Percentiles rank a stretch among this genome's conserved stretches.
Conservation (phyloP, 2,888 invertebrate species). For the Actias luna region DNA sequence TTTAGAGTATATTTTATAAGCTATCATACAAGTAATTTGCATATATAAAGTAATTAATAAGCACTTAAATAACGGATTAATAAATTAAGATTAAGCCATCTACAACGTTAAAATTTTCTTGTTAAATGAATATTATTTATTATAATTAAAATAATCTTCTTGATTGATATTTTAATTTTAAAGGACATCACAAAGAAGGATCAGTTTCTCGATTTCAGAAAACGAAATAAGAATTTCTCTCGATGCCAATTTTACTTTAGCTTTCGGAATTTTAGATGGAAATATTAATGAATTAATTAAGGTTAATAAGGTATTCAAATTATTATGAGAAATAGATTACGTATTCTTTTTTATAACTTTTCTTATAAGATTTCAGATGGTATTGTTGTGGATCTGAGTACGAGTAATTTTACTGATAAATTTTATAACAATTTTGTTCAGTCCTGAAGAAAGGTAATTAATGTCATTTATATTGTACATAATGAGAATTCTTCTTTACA, state of each 20-base stretch:
- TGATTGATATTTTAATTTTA: constrained; percentile 44
- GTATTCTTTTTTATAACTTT: constrained; percentile 19
- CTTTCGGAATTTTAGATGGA: constrained; percentile 35
- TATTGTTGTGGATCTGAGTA: constrained; percentile 36
- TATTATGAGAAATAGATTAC: constrained; percentile 28
- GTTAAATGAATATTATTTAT: neutral
- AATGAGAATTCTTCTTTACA: neutral
- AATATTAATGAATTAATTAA: constrained; percentile 43
- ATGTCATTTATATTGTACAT: neutral
- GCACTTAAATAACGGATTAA: neutral
- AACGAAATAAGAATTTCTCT: constrained; percentile 32
- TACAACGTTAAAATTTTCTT: neutral
- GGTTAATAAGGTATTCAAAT: constrained; percentile 39
- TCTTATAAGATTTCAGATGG: constrained; percentile 45
- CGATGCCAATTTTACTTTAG: constrained; percentile 40
- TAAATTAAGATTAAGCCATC: neutral
- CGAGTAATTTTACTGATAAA: constrained; percentile 20
- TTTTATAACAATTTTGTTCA: constrained; percentile 23
- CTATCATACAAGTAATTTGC: neutral
- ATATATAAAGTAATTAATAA: neutral
- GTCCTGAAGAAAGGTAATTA: constrained; percentile 32
- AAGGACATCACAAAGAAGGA: constrained; percentile 35
- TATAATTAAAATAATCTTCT: constrained; percentile 3
- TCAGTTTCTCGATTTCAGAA: constrained; percentile 35
- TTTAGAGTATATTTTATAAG: neutral